A percentile compares a stretch with the other conserved stretches of the same genome.
Conservation (phyloP, 2,888 invertebrate genomes). For the Tachina lurida region DNA sequence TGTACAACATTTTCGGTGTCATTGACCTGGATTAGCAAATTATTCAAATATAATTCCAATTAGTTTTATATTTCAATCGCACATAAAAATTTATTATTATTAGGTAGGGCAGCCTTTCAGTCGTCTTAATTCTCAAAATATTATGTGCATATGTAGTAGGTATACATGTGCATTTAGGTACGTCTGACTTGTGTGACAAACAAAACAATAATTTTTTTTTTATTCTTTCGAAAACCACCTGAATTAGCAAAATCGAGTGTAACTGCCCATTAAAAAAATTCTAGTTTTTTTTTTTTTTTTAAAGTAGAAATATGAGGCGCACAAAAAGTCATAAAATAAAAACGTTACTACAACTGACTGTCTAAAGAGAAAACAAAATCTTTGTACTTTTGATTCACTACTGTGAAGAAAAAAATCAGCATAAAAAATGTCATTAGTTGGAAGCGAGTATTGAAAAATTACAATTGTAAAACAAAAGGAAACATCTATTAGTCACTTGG, state of each 20-base stretch:
- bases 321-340: slow-evolving; percentile 39
- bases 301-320: slow-evolving; percentile 55
- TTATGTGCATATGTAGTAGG: not conserved
- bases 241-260: slow-evolving; percentile 54
- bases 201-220: not conserved
- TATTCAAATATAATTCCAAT: no score
- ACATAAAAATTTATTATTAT: no score
- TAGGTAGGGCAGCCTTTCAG: not conserved
- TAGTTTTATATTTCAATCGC: no score
- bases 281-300: slow-evolving; percentile 5
- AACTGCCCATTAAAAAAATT: slow-evolving; percentile 36
- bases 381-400: slow-evolving; percentile 53
- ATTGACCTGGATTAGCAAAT: no score
- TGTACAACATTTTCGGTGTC: no score
- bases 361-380: slow-evolving; percentile 7
- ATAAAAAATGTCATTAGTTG: slow-evolving; percentile 47
- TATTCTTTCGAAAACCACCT: slow-evolving; percentile 46
- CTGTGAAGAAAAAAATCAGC: not conserved
- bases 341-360: slow-evolving; percentile 23
- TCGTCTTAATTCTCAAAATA: not conserved
- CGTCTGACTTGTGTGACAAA: not conserved
- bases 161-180: not conserved
- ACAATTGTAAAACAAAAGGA: slow-evolving; percentile 44
- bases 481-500: slow-evolving; percentile 52
- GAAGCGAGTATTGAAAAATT: slow-evolving; percentile 31